These are phyloP conservation scores for Corbicula japonica DNA, from an alignment of 2,888 invertebrate species.

Conservation along the genomic window DNA sequence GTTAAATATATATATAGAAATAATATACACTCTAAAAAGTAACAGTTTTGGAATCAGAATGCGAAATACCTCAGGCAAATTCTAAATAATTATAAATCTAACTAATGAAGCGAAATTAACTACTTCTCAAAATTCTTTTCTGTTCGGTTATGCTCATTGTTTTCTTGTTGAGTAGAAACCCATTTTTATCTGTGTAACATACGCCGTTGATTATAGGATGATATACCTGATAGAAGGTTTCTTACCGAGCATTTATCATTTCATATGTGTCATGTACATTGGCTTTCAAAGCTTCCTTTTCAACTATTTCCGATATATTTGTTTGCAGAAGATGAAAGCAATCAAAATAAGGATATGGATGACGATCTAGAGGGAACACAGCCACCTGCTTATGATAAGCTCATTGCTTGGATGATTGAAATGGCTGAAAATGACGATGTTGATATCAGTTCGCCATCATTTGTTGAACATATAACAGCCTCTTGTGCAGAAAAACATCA, in stretches of 20 bases:
- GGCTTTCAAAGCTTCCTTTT: not conserved
- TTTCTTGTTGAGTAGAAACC: not conserved
- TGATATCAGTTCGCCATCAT: conserved; percentile 63
- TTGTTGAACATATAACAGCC: conserved; percentile 71
- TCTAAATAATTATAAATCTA: too few species aligned
- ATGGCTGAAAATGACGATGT: conserved; percentile 78
- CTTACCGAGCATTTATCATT: not conserved
- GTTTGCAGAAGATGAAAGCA: conserved; percentile 24
- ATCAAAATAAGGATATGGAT: conserved; percentile 13
- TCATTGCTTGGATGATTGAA: conserved; percentile 78
- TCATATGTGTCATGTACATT: not conserved
- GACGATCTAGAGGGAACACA: conserved; percentile 47
- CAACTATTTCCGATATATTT: not conserved
- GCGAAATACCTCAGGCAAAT: too few species aligned
- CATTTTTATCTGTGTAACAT: not conserved
- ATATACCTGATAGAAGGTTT: not conserved
- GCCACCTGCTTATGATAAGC: conserved; percentile 76
- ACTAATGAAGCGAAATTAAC: too few species aligned
- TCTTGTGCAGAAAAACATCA: conserved; percentile 51
- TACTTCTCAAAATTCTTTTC: too few species aligned
- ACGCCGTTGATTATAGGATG: not conserved
- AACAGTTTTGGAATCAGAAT: too few species aligned
- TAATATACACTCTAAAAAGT: too few species aligned
- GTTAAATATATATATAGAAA: too few species aligned
- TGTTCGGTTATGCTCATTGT: not conserved